Evolutionary conservation across 2,888 invertebrate genomes (phyloP), one percentile per base, ranked within the genome.

Genomic region (Eupithecia exiguata): DNA sequence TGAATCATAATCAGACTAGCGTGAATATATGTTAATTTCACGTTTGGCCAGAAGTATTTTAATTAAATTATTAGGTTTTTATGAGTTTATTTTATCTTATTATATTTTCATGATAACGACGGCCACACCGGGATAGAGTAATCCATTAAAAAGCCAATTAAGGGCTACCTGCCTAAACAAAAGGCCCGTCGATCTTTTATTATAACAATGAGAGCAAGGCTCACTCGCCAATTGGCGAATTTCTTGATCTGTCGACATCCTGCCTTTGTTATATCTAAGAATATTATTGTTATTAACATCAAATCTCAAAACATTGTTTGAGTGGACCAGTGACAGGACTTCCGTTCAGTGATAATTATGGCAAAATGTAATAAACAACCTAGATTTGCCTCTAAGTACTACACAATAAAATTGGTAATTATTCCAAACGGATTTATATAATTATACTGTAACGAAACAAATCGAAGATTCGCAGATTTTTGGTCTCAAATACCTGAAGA

Each of bases 111-210:
- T 62, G 61, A 16, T 21, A 62, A 35, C 16, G 61, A 58, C 5
- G 53, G 53, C 25, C 58, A 25, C 58, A 58, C 21, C 18, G n/a
- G 30, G 68, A 35, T 68, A 68, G 71, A 67, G 68, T 68, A 46
- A 71, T 71, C 71, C 71, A 71, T 71, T 71, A 71, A 71, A 71
- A 71, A 68, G 71, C 68, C 68, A 71, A 71, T 71, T 68, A 71
- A 68, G 61, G 46, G 35, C 61, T 68, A 68, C 61, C 71, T 68
- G 71, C 43, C n/a, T 25, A 53, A 67, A 67, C 62, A 67, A 63
- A 70, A 10, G 46, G 67, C 53, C 49, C 30, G 66, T 30, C 36
- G 61, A 71, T 58, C 58, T 58, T 58, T 58, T 58, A 58, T 58
- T 25, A 14, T 58, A 58, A 71, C 68, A 71, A 68, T 68, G 71